A percentile compares a stretch with the other conserved stretches of the same genome.
These are phyloP conservation scores for Ectropis grisescens DNA, from an alignment of 1,140 invertebrate genomes.

Conservation along the genomic window DNA sequence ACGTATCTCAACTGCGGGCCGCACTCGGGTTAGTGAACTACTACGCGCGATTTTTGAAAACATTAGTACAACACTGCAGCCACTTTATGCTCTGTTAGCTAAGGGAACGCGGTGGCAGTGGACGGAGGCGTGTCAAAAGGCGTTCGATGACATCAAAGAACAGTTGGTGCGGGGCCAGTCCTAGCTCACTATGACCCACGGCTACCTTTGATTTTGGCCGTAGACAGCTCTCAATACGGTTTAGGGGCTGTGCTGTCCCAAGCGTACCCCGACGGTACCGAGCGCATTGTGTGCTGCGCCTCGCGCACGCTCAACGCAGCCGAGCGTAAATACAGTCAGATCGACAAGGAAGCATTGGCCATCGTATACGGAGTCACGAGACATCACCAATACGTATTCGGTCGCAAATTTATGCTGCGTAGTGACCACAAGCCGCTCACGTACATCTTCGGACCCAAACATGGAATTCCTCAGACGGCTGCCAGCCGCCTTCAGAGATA, in stretches of 20 bases:
- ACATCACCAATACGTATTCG: slow-evolving; percentile 6
- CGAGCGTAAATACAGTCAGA: slow-evolving; percentile 22
- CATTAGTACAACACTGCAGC: slow-evolving; percentile 6
- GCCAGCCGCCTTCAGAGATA: slow-evolving; percentile 4
- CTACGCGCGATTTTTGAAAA: slow-evolving; percentile 6
- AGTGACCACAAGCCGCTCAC: slow-evolving; percentile 1
- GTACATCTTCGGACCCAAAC: neutral
- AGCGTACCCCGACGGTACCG: slow-evolving; percentile 1
- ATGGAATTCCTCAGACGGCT: slow-evolving; percentile 1
- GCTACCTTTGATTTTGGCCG: slow-evolving; percentile 1
- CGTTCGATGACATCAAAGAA: slow-evolving; percentile 3
- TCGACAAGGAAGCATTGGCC: slow-evolving; percentile 18
- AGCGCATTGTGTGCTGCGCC: slow-evolving; percentile 16
- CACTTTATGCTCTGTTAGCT: slow-evolving; percentile 5
- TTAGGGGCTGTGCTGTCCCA: slow-evolving; percentile 6
- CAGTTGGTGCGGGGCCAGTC: slow-evolving; percentile 1
- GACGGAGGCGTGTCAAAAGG: slow-evolving; percentile 1
- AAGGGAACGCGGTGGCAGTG: slow-evolving; percentile 4
- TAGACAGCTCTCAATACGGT: slow-evolving; percentile 7
- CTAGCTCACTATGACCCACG: slow-evolving; percentile 4
- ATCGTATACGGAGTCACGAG: slow-evolving; percentile 4
- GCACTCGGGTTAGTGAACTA: slow-evolving; percentile 7
- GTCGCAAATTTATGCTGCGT: slow-evolving; percentile 1
- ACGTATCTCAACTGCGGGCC: slow-evolving; percentile 3
- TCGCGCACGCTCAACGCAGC: slow-evolving; percentile 21